Base-by-base conservation (phyloP, 2,888 invertebrate species). In the Patella ulyssiponensis region DNA sequence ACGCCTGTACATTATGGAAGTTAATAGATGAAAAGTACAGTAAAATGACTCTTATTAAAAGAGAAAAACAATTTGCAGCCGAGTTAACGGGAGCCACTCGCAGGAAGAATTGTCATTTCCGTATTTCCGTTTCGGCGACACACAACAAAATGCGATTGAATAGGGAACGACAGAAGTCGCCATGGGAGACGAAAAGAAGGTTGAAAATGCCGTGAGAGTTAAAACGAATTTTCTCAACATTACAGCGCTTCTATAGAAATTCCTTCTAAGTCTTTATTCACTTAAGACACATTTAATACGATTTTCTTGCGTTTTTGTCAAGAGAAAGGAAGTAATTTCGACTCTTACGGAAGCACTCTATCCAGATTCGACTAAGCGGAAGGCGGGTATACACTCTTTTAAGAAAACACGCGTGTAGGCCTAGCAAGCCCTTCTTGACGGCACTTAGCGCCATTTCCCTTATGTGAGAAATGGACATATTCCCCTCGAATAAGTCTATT, bases 391-490 rank as follows among this genome's bases (percentile, higher is more conserved):
- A 78, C 78, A 75, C 54, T 70, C 51, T 20, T 72, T 56, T 69
- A 71, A 73, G 75, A 73, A 69, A 72, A 70, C 69, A 56, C 76
- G 76, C 73, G 78, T 70, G 74, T 71, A 78, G 69, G 69, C 58
- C 74, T 78, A 69, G 73, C 58, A 64, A 70, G 70, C 53, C 74
- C 71, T 51, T 78, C 69, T 70, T 69, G 71, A 23, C 71, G 71
- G 71, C 75, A 71, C 74, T 74, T 73, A 71, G 71, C 20, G 52
- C 58, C 71, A 78, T 78, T 75, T 78, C 77, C 77, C 73, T 69
- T 75, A 70, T 74, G 74, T 56, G 71, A 71, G 77, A 73, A 71
- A 74, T 75, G 70, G 69, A 77, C 79, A 79, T 79, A 77, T 71
- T 76, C 64, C 70, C 76, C 70, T 69, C 73, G 71, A 44, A 51